Base-by-base conservation (phyloP, 2,888 invertebrate species). In the Tenthredo livida region DNA sequence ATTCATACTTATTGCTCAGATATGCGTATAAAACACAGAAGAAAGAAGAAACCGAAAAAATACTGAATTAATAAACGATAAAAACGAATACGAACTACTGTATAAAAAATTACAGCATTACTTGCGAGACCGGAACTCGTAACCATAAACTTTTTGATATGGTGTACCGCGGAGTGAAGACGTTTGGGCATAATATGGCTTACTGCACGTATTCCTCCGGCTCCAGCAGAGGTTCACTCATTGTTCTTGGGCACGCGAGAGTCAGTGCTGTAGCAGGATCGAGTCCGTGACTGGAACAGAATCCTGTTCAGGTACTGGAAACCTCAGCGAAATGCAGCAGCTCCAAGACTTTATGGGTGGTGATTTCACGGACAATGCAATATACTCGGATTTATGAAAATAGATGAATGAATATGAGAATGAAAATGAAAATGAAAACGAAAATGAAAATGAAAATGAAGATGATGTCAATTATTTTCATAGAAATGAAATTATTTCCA, bases 171-270 rank as follows among this genome's bases (percentile, higher is more conserved):
- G 75, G 61, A 84, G 65, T 40, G 75, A 85, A 84, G 73, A 85
- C 65, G 82, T 85, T 83, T 61, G 47, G 84, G 84, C 61, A 65
- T 25, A 65, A 65, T 25, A 65, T 25, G 21, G 85, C 67, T 86
- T 58, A 72, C 86, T 58, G 77, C 86, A 85, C 85, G 80, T 85
- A 80, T 84, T 85, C 12, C 84, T 47, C 15, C 25, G 29, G 29
- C 50, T 47, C 10, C 58, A 33, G 61, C 61, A 37, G 33, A 80
- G 61, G 37, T 50, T 29, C 15, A 61, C 83, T 88, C 88, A 89
- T 90, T 89, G 88, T 90, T 89, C 87, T 70, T 33, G 61, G 87
- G 85, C 89, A 89, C 87, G 87, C 87, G 87, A 89, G 85, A 70
- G 25, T 9, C 65, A 7, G 65, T 40, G 21, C 29, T 33, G n/a